Evolutionary conservation across 2,797 vertebrate genomes (phyloP).

Genomic region (Aythya fuligula): DNA sequence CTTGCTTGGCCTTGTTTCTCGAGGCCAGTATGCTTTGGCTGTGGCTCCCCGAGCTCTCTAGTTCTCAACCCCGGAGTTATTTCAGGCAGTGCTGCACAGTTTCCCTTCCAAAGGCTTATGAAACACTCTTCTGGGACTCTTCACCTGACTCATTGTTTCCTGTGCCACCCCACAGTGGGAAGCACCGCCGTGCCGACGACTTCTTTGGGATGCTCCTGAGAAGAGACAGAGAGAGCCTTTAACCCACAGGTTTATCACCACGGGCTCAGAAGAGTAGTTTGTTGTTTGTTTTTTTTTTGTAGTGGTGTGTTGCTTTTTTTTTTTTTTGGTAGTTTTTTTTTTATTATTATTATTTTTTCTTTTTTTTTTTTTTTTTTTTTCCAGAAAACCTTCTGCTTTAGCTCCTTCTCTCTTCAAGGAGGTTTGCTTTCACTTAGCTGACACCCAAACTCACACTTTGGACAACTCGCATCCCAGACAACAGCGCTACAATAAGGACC

Average conservation of each 20-base stretch:
- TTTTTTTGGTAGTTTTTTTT: neutral
- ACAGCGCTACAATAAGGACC: conserved; percentile 12
- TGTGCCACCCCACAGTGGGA: conserved; percentile 59
- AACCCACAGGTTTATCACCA: neutral
- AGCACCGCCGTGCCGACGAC: neutral
- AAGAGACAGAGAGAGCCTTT: conserved; percentile 27
- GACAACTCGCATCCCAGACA: neutral
- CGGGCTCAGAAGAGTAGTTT: neutral
- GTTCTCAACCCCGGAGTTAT: conserved; percentile 50
- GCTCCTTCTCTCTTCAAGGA: neutral
- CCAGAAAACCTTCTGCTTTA: neutral
- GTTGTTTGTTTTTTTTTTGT: too few species aligned
- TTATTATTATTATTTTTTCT: neutral
- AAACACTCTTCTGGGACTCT: conserved; percentile 49
- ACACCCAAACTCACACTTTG: conserved; percentile 8
- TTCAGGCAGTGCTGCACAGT: conserved; percentile 43
- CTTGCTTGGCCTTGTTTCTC: conserved; percentile 8
- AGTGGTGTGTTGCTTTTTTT: neutral
- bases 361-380: neutral
- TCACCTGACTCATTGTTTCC: conserved; percentile 63
- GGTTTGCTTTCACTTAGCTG: neutral
- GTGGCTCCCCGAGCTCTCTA: neutral
- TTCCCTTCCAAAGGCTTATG: conserved; percentile 63
- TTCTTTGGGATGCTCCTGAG: conserved; percentile 64
- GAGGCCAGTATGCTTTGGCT: conserved; percentile 56